Evolutionary conservation across 1,140 invertebrate genomes (phyloP).

Genomic region (Scaptomyza hsui): DNA sequence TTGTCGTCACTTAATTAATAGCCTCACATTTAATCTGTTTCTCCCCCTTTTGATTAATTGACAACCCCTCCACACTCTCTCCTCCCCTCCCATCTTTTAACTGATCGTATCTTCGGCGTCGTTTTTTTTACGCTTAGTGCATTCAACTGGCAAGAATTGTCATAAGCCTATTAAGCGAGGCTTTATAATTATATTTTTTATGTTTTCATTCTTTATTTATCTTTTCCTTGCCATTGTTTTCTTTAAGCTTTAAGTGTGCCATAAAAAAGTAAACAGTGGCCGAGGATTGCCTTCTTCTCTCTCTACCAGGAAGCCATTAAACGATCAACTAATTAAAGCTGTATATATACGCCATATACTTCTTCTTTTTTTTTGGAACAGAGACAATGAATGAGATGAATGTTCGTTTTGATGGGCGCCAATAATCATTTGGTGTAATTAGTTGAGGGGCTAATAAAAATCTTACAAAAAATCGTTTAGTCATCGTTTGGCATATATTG

Average conservation of each 20-base stretch:
- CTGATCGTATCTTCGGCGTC: slow-evolving; percentile 14
- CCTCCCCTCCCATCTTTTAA: slow-evolving; percentile 22
- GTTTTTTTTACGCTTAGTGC: slow-evolving; percentile 54
- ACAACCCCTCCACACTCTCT: background rate
- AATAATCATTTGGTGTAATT: slow-evolving; percentile 15
- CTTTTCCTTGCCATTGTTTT: slow-evolving; percentile 14
- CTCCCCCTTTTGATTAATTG: slow-evolving; percentile 19
- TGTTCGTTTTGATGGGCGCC: slow-evolving; percentile 10
- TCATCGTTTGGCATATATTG: background rate
- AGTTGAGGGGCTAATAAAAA: background rate
- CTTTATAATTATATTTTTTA: slow-evolving; percentile 36
- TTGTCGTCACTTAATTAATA: slow-evolving; percentile 71
- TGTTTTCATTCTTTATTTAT: slow-evolving; percentile 8
- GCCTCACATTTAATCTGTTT: slow-evolving; percentile 70
- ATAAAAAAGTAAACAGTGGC: slow-evolving; percentile 65
- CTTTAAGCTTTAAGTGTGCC: slow-evolving; percentile 49
- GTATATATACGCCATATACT: slow-evolving; percentile 6
- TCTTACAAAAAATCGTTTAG: background rate
- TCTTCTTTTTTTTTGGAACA: slow-evolving; percentile 5
- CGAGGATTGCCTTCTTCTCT: slow-evolving; percentile 41
- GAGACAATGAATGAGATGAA: slow-evolving; percentile 18
- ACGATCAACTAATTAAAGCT: slow-evolving; percentile 68
- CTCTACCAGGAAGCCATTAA: slow-evolving; percentile 74
- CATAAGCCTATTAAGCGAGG: slow-evolving; percentile 72
- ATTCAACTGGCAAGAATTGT: slow-evolving; percentile 76